Percentiles rank a stretch among this genome's conserved stretches.
Evolutionary conservation across 2,888 invertebrate genomes (phyloP).

Genomic region (Zonitis immaculata): DNA sequence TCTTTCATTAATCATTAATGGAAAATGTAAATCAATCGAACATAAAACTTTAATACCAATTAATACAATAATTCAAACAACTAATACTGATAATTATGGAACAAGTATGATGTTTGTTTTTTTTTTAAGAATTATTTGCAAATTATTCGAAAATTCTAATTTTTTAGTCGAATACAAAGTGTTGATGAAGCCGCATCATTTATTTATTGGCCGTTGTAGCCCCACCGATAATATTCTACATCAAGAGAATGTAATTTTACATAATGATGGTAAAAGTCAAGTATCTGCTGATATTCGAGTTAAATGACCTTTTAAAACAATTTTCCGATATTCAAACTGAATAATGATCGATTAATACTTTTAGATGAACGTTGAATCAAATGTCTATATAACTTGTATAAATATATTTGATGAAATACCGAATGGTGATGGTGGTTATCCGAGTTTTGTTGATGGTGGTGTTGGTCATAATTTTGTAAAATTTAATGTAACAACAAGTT

Average conservation of each 20-base stretch:
- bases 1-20: background rate
- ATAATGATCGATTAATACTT: no score
- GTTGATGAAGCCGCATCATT: slow-evolving; percentile 39
- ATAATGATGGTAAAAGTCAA: slow-evolving; percentile 47
- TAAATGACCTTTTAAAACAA: slow-evolving; percentile 14
- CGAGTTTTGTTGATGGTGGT: slow-evolving; percentile 44
- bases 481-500: slow-evolving; percentile 45
- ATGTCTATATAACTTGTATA: slow-evolving; percentile 47
- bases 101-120: no score
- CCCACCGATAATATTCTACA: slow-evolving; percentile 39
- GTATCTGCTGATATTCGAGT: slow-evolving; percentile 43
- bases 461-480: slow-evolving; percentile 46
- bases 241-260: slow-evolving; percentile 45
- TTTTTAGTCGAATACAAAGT: slow-evolving; percentile 40
- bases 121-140: no score
- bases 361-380: slow-evolving; percentile 46
- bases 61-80: slow-evolving; percentile 3
- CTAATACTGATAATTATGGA: slow-evolving; percentile 18
- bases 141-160: slow-evolving; percentile 1
- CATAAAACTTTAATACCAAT: background rate
- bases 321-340: no score
- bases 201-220: slow-evolving; percentile 44
- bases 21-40: background rate
- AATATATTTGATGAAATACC: slow-evolving; percentile 43
- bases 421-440: slow-evolving; percentile 38